Evolutionary conservation across 2,113 vertebrate genomes (phyloP).

Genomic region (Gulo gulo): DNA sequence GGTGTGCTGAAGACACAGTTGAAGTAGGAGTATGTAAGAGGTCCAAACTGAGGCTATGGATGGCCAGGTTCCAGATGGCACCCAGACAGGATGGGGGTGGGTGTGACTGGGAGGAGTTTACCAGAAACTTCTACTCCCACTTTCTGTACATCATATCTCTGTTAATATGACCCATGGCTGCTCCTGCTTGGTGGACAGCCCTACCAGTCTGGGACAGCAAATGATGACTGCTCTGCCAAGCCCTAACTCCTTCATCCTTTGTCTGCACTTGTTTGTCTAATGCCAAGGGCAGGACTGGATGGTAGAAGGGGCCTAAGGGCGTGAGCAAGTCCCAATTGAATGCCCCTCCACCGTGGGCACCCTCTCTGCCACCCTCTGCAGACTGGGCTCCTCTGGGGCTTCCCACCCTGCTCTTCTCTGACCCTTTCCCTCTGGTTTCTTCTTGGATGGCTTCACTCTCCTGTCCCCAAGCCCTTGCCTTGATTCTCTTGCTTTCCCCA

Average conservation of each 20-base stretch:
- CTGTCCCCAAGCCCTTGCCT: background rate
- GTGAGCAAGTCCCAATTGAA: too few species aligned
- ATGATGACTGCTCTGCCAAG: background rate
- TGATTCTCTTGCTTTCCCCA: background rate
- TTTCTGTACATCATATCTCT: background rate
- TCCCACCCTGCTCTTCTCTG: background rate
- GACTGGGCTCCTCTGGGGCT: background rate
- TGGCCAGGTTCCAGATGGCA: background rate
- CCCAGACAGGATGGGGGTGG: too few species aligned
- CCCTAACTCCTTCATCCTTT: background rate
- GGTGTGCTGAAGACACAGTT: background rate
- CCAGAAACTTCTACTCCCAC: background rate
- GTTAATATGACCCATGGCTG: background rate
- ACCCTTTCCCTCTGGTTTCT: background rate
- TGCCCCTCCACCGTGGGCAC: fast-evolving
- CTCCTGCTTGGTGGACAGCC: background rate
- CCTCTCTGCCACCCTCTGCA: background rate
- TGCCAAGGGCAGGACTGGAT: background rate
- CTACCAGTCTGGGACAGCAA: background rate
- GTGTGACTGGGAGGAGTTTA: background rate
- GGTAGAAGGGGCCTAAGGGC: background rate
- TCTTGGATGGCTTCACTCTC: background rate
- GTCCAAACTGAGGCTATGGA: background rate
- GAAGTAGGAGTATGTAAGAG: background rate
- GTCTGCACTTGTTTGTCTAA: background rate